A percentile compares a stretch with the other conserved stretches of the same genome.
phyloP scores from a whole-genome alignment of 2,113 vertebrate species.

The Plecotus auritus region DNA sequence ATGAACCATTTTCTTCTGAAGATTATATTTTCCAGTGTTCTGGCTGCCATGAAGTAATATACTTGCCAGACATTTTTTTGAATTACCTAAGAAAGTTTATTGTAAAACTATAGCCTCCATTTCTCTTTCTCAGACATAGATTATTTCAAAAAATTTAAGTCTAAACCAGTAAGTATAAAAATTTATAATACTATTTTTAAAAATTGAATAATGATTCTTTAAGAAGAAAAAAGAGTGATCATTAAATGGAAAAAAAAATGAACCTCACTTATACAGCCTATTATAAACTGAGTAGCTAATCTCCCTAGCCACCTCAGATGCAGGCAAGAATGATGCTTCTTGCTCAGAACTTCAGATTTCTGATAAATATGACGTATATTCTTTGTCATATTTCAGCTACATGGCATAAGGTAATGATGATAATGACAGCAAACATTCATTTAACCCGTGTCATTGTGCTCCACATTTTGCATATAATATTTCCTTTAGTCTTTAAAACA shows the following conservation, averaged over 20 bases:
- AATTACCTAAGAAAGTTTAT: not conserved
- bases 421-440: not conserved
- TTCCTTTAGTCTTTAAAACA: not conserved
- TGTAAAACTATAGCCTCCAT: not conserved
- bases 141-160: not conserved
- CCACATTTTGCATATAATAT: not conserved
- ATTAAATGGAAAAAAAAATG: not conserved
- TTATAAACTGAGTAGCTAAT: not conserved
- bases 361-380: not conserved
- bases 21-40: conserved; percentile 21
- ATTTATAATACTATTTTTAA: not conserved
- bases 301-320: not conserved
- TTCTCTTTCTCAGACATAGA: not conserved
- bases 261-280: not conserved
- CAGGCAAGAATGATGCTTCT: not conserved
- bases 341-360: not conserved
- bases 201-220: not conserved
- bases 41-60: not conserved
- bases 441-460: not conserved
- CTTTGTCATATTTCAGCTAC: not conserved
- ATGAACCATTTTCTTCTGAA: not conserved
- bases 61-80: not conserved
- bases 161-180: not conserved
- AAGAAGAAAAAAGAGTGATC: not conserved
- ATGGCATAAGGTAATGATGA: not conserved